Percentiles rank a stretch among this genome's conserved stretches.
These are phyloP conservation scores for Drosophila histrio DNA, from an alignment of 2,888 invertebrate species.

Conservation along the genomic window DNA sequence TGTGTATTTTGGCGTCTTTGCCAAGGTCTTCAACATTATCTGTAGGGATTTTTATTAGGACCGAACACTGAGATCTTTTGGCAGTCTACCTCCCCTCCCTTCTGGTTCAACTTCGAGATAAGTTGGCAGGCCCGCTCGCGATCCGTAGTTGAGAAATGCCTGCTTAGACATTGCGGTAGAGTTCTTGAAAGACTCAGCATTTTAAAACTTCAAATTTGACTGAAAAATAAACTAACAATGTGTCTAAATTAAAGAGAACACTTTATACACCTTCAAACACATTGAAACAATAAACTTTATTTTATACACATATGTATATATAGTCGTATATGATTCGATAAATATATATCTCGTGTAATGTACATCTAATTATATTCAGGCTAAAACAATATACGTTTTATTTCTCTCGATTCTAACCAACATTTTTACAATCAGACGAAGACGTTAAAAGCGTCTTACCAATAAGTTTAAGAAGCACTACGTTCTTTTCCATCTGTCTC, in stretches of 20 bases:
- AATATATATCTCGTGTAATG: constrained; percentile 52
- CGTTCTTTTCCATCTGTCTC: constrained; percentile 21
- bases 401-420: constrained; percentile 37
- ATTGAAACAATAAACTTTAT: constrained; percentile 76
- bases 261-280: too few relatives aligned
- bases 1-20: constrained; percentile 66
- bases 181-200: constrained; percentile 10
- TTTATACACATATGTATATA: constrained; percentile 46
- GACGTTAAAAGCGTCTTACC: constrained; percentile 14
- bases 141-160: constrained; percentile 39
- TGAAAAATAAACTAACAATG: background rate
- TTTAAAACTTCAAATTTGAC: constrained; percentile 9
- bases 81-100: constrained; percentile 87
- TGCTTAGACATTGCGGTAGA: background rate
- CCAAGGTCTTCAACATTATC: constrained; percentile 25
- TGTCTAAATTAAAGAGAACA: too few relatives aligned
- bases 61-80: background rate
- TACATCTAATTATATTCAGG: constrained; percentile 35
- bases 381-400: constrained; percentile 14
- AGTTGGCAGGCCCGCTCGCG: constrained; percentile 87
- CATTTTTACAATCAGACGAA: constrained; percentile 64
- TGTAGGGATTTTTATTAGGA: background rate
- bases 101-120: constrained; percentile 87
- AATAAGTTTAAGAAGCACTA: constrained; percentile 39
- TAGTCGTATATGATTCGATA: constrained; percentile 50